These are phyloP conservation scores for Trypoxylus dichotomus DNA, from an alignment of 1,140 invertebrate species.

Conservation along the genomic window DNA sequence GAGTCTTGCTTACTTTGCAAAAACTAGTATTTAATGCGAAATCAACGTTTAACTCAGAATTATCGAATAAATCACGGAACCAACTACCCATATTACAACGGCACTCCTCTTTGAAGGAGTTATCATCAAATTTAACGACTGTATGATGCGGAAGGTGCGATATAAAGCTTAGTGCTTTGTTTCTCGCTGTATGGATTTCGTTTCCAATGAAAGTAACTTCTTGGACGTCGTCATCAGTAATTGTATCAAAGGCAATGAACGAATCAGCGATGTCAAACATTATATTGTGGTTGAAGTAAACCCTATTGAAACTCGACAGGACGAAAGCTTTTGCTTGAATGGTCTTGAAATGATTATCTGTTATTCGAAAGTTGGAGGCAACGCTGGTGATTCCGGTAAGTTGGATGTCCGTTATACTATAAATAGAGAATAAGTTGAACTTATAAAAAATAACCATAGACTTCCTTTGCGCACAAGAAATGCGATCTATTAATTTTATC, in stretches of 20 bases:
- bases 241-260: constrained; percentile 55
- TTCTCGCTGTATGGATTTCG: constrained; percentile 58
- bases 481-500: no score
- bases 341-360: constrained; percentile 62
- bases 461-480: neutral
- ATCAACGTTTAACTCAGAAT: constrained; percentile 52
- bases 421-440: constrained; percentile 45
- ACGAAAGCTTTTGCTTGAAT: constrained; percentile 60
- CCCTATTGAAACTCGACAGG: constrained; percentile 64
- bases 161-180: constrained; percentile 62
- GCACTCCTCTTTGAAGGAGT: constrained; percentile 65
- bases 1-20: constrained; percentile 62
- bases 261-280: constrained; percentile 60
- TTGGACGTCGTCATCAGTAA: constrained; percentile 49
- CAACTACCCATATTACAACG: constrained; percentile 63
- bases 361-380: constrained; percentile 62
- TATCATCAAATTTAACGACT: constrained; percentile 60
- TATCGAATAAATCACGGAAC: constrained; percentile 56
- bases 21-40: constrained; percentile 61
- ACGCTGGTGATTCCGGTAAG: constrained; percentile 65
- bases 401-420: constrained; percentile 64
- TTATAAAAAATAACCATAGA: neutral
- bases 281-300: constrained; percentile 65
- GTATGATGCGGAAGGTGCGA: constrained; percentile 52
- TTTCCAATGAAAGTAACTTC: constrained; percentile 66